Evolutionary conservation across 2,797 vertebrate genomes (phyloP).

Genomic region (Okamejei kenojei): DNA sequence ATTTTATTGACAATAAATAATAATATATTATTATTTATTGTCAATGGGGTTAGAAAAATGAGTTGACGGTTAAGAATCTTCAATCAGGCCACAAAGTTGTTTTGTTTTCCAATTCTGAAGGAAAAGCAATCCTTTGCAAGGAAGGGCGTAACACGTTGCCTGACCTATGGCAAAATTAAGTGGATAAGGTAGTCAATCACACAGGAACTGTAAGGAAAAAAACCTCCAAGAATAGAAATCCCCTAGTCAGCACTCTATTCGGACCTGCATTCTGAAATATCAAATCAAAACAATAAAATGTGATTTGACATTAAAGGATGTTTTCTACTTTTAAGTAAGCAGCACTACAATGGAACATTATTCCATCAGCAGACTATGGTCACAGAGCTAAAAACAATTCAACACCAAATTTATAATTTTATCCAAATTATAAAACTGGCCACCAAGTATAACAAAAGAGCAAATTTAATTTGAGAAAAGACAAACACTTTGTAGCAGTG

Average conservation of each 20-base stretch:
- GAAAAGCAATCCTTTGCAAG: background rate
- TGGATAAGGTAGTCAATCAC: background rate
- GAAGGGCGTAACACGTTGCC: background rate
- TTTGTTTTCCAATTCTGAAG: background rate
- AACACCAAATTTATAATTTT: background rate
- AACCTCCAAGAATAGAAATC: background rate
- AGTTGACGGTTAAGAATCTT: background rate
- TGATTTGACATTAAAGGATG: background rate
- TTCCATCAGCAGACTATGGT: background rate
- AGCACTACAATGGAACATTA: background rate
- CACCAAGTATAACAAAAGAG: background rate
- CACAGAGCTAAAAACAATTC: background rate
- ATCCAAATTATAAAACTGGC: background rate
- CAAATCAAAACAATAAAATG: background rate
- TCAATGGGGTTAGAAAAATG: background rate
- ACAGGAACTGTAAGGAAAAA: too few species aligned
- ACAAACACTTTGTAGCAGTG: background rate
- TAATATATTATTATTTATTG: background rate
- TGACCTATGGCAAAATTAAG: background rate
- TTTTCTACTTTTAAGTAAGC: background rate
- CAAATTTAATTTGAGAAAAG: background rate
- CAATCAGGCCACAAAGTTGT: background rate
- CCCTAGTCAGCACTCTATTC: background rate
- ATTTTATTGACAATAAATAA: too few species aligned
- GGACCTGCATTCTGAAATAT: background rate